Conservation (phyloP, 2,797 vertebrate species). For the Thunnus albacares region DNA sequence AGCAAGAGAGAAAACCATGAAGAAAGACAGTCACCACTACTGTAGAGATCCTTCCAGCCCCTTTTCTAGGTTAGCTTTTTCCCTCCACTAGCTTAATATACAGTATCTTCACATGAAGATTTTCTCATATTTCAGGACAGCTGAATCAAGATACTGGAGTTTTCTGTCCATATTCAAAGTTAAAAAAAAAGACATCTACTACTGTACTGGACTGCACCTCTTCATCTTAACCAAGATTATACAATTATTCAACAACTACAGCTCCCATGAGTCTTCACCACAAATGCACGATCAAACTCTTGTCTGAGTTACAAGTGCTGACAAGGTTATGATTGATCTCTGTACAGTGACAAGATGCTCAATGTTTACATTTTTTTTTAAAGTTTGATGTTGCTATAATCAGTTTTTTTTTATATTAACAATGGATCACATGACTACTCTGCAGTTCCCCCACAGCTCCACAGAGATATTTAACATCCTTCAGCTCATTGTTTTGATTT, state of each 20-base stretch:
- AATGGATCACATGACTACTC: neutral
- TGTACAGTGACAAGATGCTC: neutral
- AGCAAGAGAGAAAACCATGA: neutral
- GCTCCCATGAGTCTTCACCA: neutral
- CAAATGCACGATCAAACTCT: neutral
- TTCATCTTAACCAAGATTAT: neutral
- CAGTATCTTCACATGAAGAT: slow-evolving; percentile 20
- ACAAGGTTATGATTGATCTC: neutral
- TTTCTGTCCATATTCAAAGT: slow-evolving; percentile 27
- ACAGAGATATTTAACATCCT: neutral
- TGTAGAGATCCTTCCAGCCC: neutral
- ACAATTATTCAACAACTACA: neutral
- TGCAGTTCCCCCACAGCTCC: too few species aligned
- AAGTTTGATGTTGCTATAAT: neutral
- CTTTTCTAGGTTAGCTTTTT: slow-evolving; percentile 1
- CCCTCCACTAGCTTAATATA: neutral
- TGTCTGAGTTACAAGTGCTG: neutral
- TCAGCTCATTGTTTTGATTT: neutral
- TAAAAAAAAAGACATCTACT: neutral
- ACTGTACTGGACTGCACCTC: neutral
- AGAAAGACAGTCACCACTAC: slow-evolving; percentile 13
- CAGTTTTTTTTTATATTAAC: neutral
- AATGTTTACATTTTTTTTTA: neutral
- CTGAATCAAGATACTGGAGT: slow-evolving; percentile 6
- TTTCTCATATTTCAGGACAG: neutral